Conservation (phyloP, 2,888 invertebrate species). For the Ecliptopera silaceata region DNA sequence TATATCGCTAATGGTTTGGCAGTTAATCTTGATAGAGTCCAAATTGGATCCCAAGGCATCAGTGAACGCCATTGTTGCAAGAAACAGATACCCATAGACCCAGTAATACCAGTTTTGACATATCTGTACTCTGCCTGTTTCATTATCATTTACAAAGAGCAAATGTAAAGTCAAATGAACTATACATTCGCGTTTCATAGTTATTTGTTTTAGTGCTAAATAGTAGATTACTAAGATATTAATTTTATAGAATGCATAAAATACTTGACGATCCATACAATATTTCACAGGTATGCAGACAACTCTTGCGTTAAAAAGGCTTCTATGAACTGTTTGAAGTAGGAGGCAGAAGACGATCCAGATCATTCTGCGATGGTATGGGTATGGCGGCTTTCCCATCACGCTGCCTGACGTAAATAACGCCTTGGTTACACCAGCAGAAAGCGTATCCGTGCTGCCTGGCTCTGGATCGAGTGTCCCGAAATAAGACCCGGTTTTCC, state of each 20-base stretch:
- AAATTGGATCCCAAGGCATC: background rate
- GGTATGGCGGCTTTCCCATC: slow-evolving; percentile 9
- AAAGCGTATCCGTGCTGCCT: slow-evolving; percentile 3
- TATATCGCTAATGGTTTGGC: background rate
- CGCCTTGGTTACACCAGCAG: slow-evolving; percentile 8
- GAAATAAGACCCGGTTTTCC: slow-evolving; percentile 8
- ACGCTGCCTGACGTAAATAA: slow-evolving; percentile 9
- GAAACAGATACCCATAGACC: background rate
- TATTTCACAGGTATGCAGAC: background rate
- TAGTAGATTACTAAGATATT: background rate
- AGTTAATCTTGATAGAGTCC: background rate
- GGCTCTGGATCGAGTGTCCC: slow-evolving; percentile 1
- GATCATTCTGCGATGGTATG: slow-evolving; percentile 1
- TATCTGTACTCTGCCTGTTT: background rate
- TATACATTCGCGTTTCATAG: background rate
- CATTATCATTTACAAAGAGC: background rate
- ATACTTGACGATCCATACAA: too few species aligned
- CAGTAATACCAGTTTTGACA: background rate
- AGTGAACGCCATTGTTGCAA: background rate
- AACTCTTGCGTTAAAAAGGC: too few species aligned
- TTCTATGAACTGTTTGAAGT: background rate
- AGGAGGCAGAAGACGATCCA: slow-evolving; percentile 16
- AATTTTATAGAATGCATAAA: background rate
- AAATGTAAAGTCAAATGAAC: too few species aligned
- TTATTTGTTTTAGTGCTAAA: background rate